These are phyloP conservation scores for Pseudorhiza aurosa DNA, from an alignment of 30 jellyfish, hydroid and myxozoan genomes.

Conservation along the genomic window DNA sequence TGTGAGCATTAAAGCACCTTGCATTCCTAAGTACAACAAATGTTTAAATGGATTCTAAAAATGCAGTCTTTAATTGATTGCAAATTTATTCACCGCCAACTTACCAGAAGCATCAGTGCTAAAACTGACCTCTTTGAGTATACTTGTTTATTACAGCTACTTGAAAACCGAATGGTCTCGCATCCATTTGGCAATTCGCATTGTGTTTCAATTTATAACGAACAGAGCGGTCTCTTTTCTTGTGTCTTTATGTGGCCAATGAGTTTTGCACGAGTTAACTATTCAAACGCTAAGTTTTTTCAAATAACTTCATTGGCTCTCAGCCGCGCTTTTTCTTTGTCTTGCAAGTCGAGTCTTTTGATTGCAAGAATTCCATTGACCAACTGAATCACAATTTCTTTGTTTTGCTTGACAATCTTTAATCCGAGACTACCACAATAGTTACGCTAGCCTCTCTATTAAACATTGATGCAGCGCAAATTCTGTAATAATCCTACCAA, in stretches of 20 bases:
- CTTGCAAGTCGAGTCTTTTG: neutral
- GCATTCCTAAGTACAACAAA: no score
- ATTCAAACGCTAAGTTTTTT: neutral
- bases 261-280: neutral
- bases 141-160: neutral
- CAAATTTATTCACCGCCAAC: no score
- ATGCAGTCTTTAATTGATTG: no score
- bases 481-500: no score
- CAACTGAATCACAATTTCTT: neutral
- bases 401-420: neutral
- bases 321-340: conserved; percentile 7
- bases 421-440: neutral
- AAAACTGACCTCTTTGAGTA: neutral
- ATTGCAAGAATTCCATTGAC: neutral
- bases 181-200: neutral
- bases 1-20: neutral
- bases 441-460: neutral
- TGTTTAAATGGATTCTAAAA: no score
- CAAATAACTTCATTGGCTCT: neutral
- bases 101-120: neutral
- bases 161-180: neutral
- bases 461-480: neutral
- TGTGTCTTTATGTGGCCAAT: neutral
- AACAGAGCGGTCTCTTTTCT: conserved; percentile 2
- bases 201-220: neutral